A percentile compares a stretch with the other conserved stretches of the same genome.
These are phyloP conservation scores for Hydrotaea cyrtoneurina DNA, from an alignment of 2,888 invertebrate species.

Conservation along the genomic window DNA sequence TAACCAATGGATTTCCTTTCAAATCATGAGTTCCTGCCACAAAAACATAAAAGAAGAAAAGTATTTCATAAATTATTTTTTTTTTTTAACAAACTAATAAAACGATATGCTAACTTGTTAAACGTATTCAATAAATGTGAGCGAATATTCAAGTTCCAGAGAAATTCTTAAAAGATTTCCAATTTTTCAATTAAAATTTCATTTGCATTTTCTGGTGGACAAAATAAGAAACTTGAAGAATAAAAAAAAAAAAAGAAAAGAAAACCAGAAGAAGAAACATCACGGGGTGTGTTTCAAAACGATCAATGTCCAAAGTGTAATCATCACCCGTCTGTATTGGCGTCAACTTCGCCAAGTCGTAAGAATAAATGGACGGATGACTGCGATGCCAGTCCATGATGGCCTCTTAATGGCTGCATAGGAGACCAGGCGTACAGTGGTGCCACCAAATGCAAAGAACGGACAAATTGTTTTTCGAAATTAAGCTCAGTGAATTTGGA, in stretches of 20 bases:
- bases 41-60: constrained; percentile 57
- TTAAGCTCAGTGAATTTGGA: too few species aligned
- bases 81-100: too few species aligned
- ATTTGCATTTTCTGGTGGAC: constrained; percentile 63
- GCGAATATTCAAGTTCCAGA: neutral
- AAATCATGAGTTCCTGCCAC: constrained; percentile 85
- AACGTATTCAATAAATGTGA: neutral
- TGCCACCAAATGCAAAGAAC: neutral
- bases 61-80: too few species aligned
- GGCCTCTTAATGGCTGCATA: neutral
- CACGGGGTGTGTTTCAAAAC: constrained; percentile 48
- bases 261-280: neutral
- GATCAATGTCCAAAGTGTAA: constrained; percentile 16
- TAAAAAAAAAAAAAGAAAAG: too few species aligned
- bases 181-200: constrained; percentile 60
- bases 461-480: too few species aligned
- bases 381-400: neutral
- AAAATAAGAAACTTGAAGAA: constrained; percentile 41
- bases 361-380: neutral
- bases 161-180: constrained; percentile 43
- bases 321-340: constrained; percentile 25
- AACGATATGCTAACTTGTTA: constrained; percentile 22
- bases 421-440: neutral
- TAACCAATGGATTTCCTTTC: constrained; percentile 85
- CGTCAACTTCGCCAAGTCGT: constrained; percentile 12